Base-by-base conservation (phyloP, 2,888 invertebrate species). In the Athetis lepigone region DNA sequence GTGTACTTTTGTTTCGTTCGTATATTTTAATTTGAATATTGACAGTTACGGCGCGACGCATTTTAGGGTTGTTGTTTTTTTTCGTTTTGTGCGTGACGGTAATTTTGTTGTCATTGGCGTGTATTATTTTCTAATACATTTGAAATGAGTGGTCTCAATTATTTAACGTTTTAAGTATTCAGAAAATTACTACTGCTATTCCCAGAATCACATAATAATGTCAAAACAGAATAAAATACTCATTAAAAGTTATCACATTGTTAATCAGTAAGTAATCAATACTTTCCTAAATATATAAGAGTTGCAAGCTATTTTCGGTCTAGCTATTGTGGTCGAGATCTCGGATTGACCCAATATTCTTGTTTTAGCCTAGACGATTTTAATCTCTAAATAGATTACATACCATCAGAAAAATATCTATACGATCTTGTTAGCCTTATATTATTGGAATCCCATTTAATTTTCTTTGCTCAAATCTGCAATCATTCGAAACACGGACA, bases 1-100 rank as follows among this genome's bases (percentile, higher is more conserved):
- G 23, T 75, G 42, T 54, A 27, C 40, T 43, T 59, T 61, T 64
- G 61, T 64, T 43, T 19, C 18, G 46, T 71, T 71, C 68, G 49
- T 75, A 67, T 63, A 61, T 63, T 67, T 62, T 39, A 16, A 16
- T 7, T 37, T 16, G n/a, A 64, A 73, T 76, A 60, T 68, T 46
- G 49, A 46, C 54, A 52, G 59, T 43, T 50, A 55, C 58, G 52
- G 51, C 59, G 50, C 23, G 56, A 61, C 42, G 29, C 29, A 16
- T 61, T 73, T 70, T 23, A 49, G 51, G 57, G 61, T 56, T 59
- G 29, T 11, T 36, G 50, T 46, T 27, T 56, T 36, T 1, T 16
- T 8, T 29, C 54, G 46, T 45, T 42, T 21, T 47, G n/a, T 27
- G 36, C 11, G 49, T 49, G 39, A 43, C 47, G 5, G 13, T 23